A percentile compares a stretch with the other conserved stretches of the same genome.
These are phyloP conservation scores for Malurus alboscapulatus DNA, from an alignment of 2,113 vertebrate species.

Conservation along the genomic window DNA sequence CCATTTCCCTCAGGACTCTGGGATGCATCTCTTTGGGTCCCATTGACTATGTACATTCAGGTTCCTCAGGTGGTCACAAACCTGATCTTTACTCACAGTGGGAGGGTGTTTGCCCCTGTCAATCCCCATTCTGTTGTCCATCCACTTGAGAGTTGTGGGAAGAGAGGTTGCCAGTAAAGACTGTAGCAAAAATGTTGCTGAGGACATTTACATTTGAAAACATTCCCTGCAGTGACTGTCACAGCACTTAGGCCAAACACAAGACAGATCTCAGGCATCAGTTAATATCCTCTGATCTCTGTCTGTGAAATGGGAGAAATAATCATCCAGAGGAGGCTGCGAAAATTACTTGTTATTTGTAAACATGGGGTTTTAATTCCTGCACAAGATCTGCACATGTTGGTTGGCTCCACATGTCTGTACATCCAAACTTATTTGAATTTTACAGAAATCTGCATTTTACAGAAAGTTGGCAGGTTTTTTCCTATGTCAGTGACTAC, in stretches of 20 bases:
- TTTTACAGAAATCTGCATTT: background rate
- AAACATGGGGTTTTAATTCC: background rate
- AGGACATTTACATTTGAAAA: background rate
- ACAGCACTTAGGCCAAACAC: background rate
- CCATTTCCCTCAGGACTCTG: background rate
- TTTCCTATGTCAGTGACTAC: background rate
- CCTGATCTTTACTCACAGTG: background rate
- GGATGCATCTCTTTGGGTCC: rapidly evolving
- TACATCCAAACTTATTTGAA: background rate
- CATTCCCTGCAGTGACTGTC: background rate
- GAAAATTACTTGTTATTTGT: background rate
- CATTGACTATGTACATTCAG: background rate
- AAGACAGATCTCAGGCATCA: background rate
- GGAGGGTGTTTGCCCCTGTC: background rate
- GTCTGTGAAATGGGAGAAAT: background rate
- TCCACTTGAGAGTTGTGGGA: background rate
- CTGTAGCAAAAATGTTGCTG: background rate
- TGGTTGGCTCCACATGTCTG: background rate
- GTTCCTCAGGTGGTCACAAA: background rate
- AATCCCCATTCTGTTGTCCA: background rate
- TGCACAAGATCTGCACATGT: background rate
- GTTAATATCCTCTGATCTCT: background rate
- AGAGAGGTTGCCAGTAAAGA: background rate
- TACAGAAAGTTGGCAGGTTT: background rate
- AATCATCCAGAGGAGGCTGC: background rate